A percentile compares a stretch with the other conserved stretches of the same genome.
Evolutionary conservation across 2,888 invertebrate species (phyloP).

Genomic region (Caenorhabditis japonica): DNA sequence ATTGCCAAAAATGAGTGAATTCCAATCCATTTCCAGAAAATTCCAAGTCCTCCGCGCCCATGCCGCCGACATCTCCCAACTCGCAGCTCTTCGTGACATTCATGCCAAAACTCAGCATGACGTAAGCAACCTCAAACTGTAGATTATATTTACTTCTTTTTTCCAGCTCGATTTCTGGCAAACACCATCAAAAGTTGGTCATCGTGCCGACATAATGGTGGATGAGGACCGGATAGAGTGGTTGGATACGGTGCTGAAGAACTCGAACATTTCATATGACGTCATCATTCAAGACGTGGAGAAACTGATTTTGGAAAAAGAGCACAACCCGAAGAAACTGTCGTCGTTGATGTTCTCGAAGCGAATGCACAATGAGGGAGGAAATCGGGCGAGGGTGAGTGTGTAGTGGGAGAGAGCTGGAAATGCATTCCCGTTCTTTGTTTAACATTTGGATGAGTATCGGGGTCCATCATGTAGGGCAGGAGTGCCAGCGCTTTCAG

Average conservation of each 20-base stretch:
- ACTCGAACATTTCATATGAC: constrained; percentile 43
- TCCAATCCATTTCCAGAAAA: constrained; percentile 63
- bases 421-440: background rate
- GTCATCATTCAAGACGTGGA: constrained; percentile 81
- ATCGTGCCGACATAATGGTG: constrained; percentile 82
- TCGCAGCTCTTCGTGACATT: constrained; percentile 62
- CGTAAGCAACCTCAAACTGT: constrained; percentile 14
- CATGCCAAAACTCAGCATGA: constrained; percentile 63
- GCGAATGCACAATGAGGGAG: constrained; percentile 61
- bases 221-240: constrained; percentile 82
- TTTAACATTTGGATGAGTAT: background rate
- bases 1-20: background rate
- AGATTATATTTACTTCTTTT: background rate
- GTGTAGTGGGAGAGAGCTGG: no score
- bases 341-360: constrained; percentile 35
- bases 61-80: constrained; percentile 57
- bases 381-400: constrained; percentile 57
- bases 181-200: constrained; percentile 70
- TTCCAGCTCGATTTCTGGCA: constrained; percentile 77
- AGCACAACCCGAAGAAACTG: constrained; percentile 51
- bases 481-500: no score
- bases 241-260: constrained; percentile 81
- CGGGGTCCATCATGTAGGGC: no score
- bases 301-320: constrained; percentile 75
- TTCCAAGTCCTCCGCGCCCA: constrained; percentile 59